These are phyloP conservation scores for Pachyrhynchus sulphureomaculatus DNA, from an alignment of 1,140 invertebrate genomes.

Conservation along the genomic window DNA sequence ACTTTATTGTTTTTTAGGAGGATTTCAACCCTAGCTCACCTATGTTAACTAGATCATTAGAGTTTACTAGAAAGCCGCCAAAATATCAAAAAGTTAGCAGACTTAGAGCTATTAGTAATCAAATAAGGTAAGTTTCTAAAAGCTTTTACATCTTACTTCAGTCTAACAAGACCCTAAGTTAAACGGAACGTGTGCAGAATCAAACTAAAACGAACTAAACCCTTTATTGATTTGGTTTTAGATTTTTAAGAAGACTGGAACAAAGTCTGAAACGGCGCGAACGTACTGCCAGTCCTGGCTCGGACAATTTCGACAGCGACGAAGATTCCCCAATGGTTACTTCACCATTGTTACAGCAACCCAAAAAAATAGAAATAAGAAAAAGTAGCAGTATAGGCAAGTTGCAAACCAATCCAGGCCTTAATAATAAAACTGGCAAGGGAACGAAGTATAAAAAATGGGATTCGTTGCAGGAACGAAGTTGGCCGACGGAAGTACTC, in stretches of 20 bases:
- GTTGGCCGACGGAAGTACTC: conserved; percentile 43
- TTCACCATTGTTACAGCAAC: conserved; percentile 56
- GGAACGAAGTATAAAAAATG: conserved; percentile 39
- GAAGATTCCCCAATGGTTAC: conserved; percentile 61
- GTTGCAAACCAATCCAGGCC: conserved; percentile 41
- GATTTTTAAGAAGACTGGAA: conserved; percentile 60
- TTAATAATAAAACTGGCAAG: conserved; percentile 27
- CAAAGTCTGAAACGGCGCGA: conserved; percentile 62
- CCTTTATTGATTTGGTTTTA: conserved; percentile 39
- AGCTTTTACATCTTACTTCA: too few relatives aligned
- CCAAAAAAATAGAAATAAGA: conserved; percentile 46
- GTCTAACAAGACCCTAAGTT: too few relatives aligned
- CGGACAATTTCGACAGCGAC: conserved; percentile 59
- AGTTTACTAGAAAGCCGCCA: conserved; percentile 54
- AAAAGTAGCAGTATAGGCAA: conserved; percentile 55
- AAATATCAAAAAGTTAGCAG: conserved; percentile 61
- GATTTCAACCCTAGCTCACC: conserved; percentile 22
- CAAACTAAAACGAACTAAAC: too few relatives aligned
- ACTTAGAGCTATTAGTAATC: conserved; percentile 66
- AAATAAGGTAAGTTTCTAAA: conserved; percentile 58
- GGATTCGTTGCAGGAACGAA: conserved; percentile 39
- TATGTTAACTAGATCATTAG: conserved; percentile 48
- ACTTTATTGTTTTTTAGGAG: too few relatives aligned
- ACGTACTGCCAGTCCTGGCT: conserved; percentile 52
- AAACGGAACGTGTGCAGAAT: too few relatives aligned